A percentile compares a stretch with the other conserved stretches of the same genome.
Evolutionary conservation across 1,140 invertebrate genomes (phyloP).

Genomic region (Drosophila nikananu): DNA sequence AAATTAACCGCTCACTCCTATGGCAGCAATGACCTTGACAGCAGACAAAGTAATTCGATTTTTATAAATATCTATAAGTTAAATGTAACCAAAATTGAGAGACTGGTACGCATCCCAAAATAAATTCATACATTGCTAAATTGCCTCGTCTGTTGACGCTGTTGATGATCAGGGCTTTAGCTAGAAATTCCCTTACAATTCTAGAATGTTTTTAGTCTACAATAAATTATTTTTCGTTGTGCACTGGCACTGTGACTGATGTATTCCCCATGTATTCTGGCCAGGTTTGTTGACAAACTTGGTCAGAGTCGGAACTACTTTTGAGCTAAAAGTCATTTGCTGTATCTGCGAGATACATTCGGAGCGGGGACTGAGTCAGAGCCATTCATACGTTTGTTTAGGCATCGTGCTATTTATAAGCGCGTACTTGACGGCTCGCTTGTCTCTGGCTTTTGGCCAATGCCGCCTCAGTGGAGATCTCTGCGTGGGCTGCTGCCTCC

Average conservation of each 20-base stretch:
- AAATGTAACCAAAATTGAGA: no score
- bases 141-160: not conserved
- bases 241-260: slow-evolving; percentile 2
- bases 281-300: slow-evolving; percentile 69
- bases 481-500: slow-evolving; percentile 51
- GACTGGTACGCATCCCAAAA: no score
- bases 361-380: slow-evolving; percentile 40
- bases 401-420: slow-evolving; percentile 59
- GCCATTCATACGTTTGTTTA: slow-evolving; percentile 47
- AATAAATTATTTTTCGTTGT: not conserved
- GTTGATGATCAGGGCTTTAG: not conserved
- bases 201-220: rapidly evolving
- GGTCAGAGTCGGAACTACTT: slow-evolving; percentile 70
- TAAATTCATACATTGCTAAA: no score
- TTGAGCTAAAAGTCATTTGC: slow-evolving; percentile 67
- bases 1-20: no score
- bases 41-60: no score
- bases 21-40: no score
- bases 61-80: no score
- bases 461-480: not conserved
- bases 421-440: slow-evolving; percentile 68
- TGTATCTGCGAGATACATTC: slow-evolving; percentile 56
- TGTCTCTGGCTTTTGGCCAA: slow-evolving; percentile 24
- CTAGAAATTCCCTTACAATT: not conserved
- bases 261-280: slow-evolving; percentile 20